phyloP scores from a whole-genome alignment of 2,888 invertebrate genomes.

The Zygogramma bicolorata region DNA sequence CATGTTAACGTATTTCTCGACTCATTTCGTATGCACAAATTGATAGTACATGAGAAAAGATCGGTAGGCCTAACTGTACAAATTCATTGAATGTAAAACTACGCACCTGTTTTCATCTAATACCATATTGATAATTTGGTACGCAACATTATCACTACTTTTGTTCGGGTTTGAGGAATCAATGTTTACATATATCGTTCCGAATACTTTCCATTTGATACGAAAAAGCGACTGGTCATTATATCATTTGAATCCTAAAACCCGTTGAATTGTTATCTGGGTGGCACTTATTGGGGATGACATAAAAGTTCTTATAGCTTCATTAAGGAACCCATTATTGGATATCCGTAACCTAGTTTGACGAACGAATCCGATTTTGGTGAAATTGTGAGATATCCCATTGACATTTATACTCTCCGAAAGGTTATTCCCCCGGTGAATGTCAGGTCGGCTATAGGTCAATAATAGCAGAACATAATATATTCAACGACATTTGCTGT shows the following conservation, averaged over 20 bases:
- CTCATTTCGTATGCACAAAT: no score
- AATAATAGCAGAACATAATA: not conserved
- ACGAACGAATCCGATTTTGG: slow-evolving; percentile 8
- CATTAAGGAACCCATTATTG: slow-evolving; percentile 1
- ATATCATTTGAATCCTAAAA: not conserved
- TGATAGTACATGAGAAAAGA: no score
- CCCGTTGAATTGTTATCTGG: not conserved
- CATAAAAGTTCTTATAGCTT: not conserved
- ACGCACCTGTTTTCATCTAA: no score
- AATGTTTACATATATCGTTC: no score
- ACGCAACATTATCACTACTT: no score
- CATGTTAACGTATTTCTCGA: no score
- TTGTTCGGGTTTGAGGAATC: no score
- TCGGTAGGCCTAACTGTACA: no score
- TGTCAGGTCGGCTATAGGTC: not conserved
- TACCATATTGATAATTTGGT: no score
- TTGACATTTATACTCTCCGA: slow-evolving; percentile 7
- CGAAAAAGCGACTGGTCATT: not conserved
- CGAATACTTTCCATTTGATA: no score
- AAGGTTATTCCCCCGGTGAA: slow-evolving; percentile 14
- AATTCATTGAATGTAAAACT: no score
- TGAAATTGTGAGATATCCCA: slow-evolving; percentile 9
- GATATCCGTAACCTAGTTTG: slow-evolving; percentile 13
- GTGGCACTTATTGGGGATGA: not conserved
- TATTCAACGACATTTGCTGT: not conserved